Conservation (phyloP, 2,888 invertebrate genomes). For the Caenorhabditis sulstoni region DNA sequence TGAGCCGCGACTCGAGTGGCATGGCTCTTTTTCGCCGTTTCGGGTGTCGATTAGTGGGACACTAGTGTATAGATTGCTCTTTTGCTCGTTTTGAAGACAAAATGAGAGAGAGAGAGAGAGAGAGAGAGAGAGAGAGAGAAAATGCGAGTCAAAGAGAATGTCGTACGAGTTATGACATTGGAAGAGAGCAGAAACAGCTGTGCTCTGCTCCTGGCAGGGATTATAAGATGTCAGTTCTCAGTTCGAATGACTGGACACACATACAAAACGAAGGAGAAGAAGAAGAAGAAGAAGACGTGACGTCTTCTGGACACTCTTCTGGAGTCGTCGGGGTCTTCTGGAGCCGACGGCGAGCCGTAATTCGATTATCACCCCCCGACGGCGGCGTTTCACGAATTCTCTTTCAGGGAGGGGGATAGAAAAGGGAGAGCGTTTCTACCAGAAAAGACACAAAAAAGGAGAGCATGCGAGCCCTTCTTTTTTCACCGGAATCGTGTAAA, state of each 20-base stretch:
- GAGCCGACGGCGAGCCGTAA: constrained; percentile 26
- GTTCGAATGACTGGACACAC: too few relatives aligned
- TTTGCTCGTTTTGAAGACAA: neutral
- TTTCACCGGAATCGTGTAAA: too few relatives aligned
- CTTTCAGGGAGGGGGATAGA: constrained; percentile 7
- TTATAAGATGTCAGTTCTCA: too few relatives aligned
- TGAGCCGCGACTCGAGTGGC: constrained; percentile 54
- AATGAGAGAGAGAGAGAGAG: neutral
- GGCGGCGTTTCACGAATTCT: constrained; percentile 6
- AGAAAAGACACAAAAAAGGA: too few relatives aligned
- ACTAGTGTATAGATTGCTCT: too few relatives aligned
- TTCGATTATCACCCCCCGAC: constrained; percentile 45
- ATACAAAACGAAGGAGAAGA: too few relatives aligned
- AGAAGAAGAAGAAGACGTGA: neutral
- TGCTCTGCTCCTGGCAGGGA: too few relatives aligned
- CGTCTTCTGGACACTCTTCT: too few relatives aligned
- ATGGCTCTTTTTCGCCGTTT: constrained; percentile 12
- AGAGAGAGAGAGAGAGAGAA: constrained; percentile 1
- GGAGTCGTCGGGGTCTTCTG: too few relatives aligned
- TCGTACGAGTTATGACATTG: neutral
- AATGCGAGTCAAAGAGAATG: neutral
- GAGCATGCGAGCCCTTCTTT: too few relatives aligned
- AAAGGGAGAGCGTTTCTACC: neutral
- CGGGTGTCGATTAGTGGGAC: too few relatives aligned
- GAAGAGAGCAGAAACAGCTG: neutral